Conservation (phyloP, 2,113 vertebrate genomes). For the Equus quagga region DNA sequence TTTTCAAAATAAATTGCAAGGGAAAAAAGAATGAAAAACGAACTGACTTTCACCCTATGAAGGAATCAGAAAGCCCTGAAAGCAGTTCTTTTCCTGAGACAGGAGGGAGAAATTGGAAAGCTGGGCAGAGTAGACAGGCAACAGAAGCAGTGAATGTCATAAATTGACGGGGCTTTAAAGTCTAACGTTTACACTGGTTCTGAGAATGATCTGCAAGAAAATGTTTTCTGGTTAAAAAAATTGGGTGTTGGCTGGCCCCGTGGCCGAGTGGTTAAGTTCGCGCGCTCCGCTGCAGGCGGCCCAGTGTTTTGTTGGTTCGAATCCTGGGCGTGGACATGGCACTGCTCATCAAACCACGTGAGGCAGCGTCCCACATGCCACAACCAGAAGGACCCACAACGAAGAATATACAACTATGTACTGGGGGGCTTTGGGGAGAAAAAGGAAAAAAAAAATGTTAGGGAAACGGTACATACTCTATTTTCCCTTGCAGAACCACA, state of each 20-base stretch:
- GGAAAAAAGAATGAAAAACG: background rate
- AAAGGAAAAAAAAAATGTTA: too few relatives aligned
- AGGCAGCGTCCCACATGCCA: too few relatives aligned
- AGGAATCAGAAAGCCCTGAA: background rate
- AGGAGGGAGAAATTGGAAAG: background rate
- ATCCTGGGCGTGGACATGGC: too few relatives aligned
- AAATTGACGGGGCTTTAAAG: background rate
- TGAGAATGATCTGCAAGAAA: background rate
- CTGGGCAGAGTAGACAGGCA: background rate
- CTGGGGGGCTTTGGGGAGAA: too few relatives aligned
- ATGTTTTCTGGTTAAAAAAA: background rate
- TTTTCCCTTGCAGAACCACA: background rate
- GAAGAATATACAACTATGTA: too few relatives aligned
- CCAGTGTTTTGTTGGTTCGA: too few relatives aligned
- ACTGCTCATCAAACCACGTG: too few relatives aligned
- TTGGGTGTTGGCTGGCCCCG: too few relatives aligned
- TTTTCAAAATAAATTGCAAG: conserved; percentile 20
- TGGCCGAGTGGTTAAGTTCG: too few relatives aligned
- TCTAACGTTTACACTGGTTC: background rate
- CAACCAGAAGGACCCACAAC: too few relatives aligned
- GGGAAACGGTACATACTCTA: background rate
- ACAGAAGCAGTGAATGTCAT: background rate
- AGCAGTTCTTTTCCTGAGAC: background rate
- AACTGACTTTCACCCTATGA: background rate
- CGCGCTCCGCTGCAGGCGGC: too few relatives aligned